Percentiles rank a stretch among this genome's conserved stretches.
Conservation (phyloP, 2,888 invertebrate genomes). For the Drosophila conformis region DNA sequence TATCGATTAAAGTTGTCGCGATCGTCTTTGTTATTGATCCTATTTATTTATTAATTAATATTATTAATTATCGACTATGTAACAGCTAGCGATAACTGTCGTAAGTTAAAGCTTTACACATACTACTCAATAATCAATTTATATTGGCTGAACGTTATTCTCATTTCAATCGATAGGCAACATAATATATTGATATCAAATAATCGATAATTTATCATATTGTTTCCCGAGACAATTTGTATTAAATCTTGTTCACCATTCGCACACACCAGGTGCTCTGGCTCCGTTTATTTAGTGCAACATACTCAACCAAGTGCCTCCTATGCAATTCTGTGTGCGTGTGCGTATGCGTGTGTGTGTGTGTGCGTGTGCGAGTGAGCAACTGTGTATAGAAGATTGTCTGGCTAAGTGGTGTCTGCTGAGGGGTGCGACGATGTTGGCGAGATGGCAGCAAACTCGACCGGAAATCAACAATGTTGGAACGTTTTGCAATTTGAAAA, state of each 20-base stretch:
- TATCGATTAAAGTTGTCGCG: not conserved
- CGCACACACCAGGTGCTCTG: not conserved
- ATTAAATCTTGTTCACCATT: too few species aligned
- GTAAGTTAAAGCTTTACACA: not conserved
- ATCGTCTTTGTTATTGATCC: not conserved
- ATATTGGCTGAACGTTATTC: not conserved
- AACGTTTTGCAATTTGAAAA: constrained; percentile 64
- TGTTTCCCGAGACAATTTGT: not conserved
- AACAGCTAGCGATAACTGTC: not conserved
- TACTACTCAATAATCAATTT: not conserved
- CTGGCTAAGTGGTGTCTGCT: constrained; percentile 51
- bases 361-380: constrained; percentile 3
- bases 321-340: not conserved
- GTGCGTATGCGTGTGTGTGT: not conserved
- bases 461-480: constrained; percentile 62
- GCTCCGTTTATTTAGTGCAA: constrained; percentile 1
- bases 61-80: too few species aligned
- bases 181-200: not conserved
- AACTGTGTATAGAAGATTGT: constrained; percentile 17
- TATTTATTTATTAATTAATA: not conserved
- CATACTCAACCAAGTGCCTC: constrained; percentile 28
- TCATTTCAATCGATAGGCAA: not conserved
- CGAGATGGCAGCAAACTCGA: constrained; percentile 16
- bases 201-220: constrained; percentile 6
- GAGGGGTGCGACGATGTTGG: constrained; percentile 15